These are phyloP conservation scores for Pseudococcus longispinus DNA, from an alignment of 2,888 invertebrate species.

Conservation along the genomic window DNA sequence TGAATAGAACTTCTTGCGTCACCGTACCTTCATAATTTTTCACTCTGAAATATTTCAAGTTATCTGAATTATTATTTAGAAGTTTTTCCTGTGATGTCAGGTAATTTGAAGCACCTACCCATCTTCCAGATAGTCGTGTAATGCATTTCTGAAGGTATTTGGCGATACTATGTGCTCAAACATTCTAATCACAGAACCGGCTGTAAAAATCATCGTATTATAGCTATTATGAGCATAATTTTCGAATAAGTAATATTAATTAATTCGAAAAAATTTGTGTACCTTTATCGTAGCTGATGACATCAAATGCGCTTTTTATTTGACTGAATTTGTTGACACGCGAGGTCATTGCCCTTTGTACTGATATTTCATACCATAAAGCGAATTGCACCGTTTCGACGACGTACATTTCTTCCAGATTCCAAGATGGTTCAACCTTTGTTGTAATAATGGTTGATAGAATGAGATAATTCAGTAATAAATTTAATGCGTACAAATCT, in stretches of 20 bases:
- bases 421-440: constrained; percentile 54
- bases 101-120: not conserved
- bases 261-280: not conserved
- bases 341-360: constrained; percentile 38
- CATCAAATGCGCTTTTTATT: constrained; percentile 18
- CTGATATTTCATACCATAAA: constrained; percentile 44
- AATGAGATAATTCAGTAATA: too few species aligned
- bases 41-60: not conserved
- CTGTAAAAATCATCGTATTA: constrained; percentile 60
- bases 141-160: constrained; percentile 66
- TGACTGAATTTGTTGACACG: constrained; percentile 3
- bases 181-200: constrained; percentile 73
- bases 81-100: not conserved
- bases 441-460: too few species aligned
- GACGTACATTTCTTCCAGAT: constrained; percentile 33
- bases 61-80: not conserved
- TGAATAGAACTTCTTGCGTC: constrained; percentile 58
- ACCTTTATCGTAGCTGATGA: not conserved
- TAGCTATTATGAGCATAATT: not conserved
- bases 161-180: constrained; percentile 70
- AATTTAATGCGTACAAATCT: too few species aligned
- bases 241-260: not conserved
- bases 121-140: constrained; percentile 65
- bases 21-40: constrained; percentile 58
- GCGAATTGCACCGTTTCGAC: constrained; percentile 49